Evolutionary conservation across 2,888 invertebrate species (phyloP), one percentile per base, ranked within the genome.

Genomic region (Lingula anatina): DNA sequence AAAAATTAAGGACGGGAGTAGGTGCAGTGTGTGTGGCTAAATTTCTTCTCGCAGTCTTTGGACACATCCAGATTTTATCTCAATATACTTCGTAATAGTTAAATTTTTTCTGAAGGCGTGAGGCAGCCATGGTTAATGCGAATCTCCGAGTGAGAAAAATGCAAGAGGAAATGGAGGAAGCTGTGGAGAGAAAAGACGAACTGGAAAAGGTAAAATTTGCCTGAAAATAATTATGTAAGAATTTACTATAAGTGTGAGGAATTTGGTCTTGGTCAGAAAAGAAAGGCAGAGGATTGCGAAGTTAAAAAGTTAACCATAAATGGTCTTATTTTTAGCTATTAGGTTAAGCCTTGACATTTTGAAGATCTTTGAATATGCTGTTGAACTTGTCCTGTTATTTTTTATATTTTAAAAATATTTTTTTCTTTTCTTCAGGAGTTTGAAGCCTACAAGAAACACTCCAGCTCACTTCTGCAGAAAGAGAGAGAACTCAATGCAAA

Each of bases 401-500:
- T 23, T 39, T 26, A 42, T 23, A 39, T 21, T 47, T 50, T 45
- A n/a, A n/a, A n/a, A n/a, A 18, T 44, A 20, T 39, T n/a, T n/a
- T n/a, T n/a, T n/a, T n/a, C n/a, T n/a, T 37, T 23, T 28, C 52
- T 53, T 12, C 61, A 75, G 74, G 71, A 75, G 56, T 76, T 70
- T 61, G 65, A 67, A 35, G 73, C 73, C 0, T 76, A 63, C 58
- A 76, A 75, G 58, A 69, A 67, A 46, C 73, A 75, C 51, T 64
- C 73, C n/a, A 56, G 61, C 45, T 60, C 59, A 23, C 55, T 75
- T 42, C 55, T 76, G 46, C 66, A 69, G 51, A 69, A 68, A 50
- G 75, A 76, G 49, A 66, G 62, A 50, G 71, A 75, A 42, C 54
- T 76, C n/a, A 76, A 74, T 55, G 70, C 66, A 24, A 60, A 65